These are phyloP conservation scores for Parochlus steinenii DNA, from an alignment of 2,888 invertebrate species.

Conservation along the genomic window DNA sequence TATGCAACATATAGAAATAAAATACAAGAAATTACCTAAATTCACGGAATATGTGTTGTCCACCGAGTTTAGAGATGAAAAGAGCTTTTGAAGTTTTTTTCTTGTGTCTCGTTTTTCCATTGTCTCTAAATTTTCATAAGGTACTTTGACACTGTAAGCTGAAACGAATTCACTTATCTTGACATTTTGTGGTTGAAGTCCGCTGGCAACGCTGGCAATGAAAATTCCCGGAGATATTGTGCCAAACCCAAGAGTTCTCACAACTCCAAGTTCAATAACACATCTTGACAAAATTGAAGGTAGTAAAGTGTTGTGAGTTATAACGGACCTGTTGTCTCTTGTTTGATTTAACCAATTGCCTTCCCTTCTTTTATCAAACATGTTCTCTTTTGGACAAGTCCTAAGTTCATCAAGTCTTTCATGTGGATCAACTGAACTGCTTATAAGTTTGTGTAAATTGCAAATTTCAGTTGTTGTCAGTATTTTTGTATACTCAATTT, in stretches of 20 bases:
- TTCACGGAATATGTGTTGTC: conserved; percentile 46
- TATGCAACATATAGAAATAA: background rate
- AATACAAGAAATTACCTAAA: conserved; percentile 32
- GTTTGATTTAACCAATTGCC: conserved; percentile 8
- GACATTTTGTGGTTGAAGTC: conserved; percentile 41
- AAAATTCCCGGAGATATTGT: conserved; percentile 40
- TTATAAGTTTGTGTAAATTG: conserved; percentile 38
- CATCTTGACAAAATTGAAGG: conserved; percentile 27
- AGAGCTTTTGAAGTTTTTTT: conserved; percentile 13
- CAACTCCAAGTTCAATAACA: conserved; percentile 47
- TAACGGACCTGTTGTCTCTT: conserved; percentile 11
- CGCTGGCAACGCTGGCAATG: conserved; percentile 41
- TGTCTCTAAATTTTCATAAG: conserved; percentile 18
- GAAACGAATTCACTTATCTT: conserved; percentile 30
- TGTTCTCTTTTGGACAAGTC: conserved; percentile 32
- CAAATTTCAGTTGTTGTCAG: conserved; percentile 33
- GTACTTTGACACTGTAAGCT: conserved; percentile 5
- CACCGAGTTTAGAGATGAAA: conserved; percentile 19
- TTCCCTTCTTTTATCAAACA: background rate
- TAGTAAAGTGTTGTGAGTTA: conserved; percentile 11
- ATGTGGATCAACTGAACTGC: conserved; percentile 38
- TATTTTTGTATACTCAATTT: conserved; percentile 21
- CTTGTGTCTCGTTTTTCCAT: conserved; percentile 19
- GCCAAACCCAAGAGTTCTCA: conserved; percentile 36
- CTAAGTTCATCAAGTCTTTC: conserved; percentile 40